These are phyloP conservation scores for Callospermophilus lateralis DNA, from an alignment of 2,113 vertebrate species.

Conservation along the genomic window DNA sequence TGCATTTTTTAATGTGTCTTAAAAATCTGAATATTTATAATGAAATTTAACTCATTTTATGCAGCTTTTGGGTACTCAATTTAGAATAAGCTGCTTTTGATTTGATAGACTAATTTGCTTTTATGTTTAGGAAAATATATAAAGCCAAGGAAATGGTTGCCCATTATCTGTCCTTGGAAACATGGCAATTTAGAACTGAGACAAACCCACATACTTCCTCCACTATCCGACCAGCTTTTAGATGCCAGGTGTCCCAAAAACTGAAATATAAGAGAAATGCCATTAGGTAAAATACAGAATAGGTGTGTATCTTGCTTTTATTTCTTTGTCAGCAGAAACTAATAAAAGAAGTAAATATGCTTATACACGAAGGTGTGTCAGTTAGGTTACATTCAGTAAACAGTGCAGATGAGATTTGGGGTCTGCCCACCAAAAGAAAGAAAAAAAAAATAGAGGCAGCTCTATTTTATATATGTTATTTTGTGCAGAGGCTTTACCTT, in stretches of 20 bases:
- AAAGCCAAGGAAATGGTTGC: constrained; percentile 15
- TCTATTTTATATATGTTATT: not conserved
- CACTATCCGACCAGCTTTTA: not conserved
- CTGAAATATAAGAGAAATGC: not conserved
- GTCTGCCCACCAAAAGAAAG: not conserved
- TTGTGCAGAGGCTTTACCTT: constrained; percentile 22
- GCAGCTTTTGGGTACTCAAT: constrained; percentile 46
- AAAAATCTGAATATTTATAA: constrained; percentile 66
- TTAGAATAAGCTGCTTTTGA: constrained; percentile 50
- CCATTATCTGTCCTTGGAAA: constrained; percentile 27
- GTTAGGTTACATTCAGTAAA: not conserved
- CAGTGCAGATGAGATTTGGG: not conserved
- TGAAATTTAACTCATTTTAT: constrained; percentile 57
- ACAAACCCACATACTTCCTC: not conserved
- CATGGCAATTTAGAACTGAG: not conserved
- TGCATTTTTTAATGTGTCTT: constrained; percentile 77
- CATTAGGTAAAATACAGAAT: not conserved
- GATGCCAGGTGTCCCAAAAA: not conserved
- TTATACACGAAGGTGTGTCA: not conserved
- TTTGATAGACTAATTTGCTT: constrained; percentile 22
- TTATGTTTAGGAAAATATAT: not conserved
- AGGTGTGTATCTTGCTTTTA: not conserved
- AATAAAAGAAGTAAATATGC: not conserved
- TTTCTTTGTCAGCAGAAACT: not conserved
- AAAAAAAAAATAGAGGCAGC: not conserved